Percentiles rank a stretch among this genome's conserved stretches.
These are phyloP conservation scores for Prunella strophiata DNA, from an alignment of 2,797 vertebrate species.

Conservation along the genomic window DNA sequence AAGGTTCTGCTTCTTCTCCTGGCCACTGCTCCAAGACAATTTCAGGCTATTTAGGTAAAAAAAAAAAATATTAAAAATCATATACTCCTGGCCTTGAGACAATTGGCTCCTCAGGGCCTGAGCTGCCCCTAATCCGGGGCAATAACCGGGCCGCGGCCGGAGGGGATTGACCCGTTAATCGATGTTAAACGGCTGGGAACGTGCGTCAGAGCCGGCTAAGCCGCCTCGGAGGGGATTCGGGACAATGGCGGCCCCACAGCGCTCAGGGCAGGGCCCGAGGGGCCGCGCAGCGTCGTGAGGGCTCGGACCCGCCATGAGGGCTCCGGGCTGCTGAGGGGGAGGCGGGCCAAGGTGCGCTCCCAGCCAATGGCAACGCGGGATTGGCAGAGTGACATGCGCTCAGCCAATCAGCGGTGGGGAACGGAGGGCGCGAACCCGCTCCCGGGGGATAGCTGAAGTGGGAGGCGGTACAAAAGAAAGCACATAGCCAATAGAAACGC, in stretches of 20 bases:
- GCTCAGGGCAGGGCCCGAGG: background rate
- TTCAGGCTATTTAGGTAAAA: background rate
- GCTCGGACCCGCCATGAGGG: background rate
- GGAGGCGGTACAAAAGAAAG: fast-evolving
- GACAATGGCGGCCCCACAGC: fast-evolving
- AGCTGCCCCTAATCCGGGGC: background rate
- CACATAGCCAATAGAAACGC: fast-evolving
- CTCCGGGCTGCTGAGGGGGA: fast-evolving
- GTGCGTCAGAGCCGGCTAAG: slow-evolving; percentile 1
- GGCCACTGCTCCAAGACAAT: background rate
- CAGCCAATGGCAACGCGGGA: background rate
- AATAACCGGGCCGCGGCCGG: background rate
- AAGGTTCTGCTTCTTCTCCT: background rate
- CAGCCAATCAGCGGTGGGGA: background rate
- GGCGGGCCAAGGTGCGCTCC: fast-evolving
- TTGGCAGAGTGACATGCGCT: fast-evolving
- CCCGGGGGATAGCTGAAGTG: fast-evolving
- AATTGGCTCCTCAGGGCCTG: background rate
- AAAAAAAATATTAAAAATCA: background rate
- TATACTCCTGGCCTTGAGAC: background rate
- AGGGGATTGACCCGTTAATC: slow-evolving; percentile 15
- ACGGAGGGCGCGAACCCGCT: fast-evolving
- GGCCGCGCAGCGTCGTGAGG: fast-evolving
- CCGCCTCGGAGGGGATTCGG: background rate
- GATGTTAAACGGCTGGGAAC: background rate